Evolutionary conservation across 2,888 invertebrate genomes (phyloP), one percentile per base, ranked within the genome.

Genomic region (Laspeyria flexula): DNA sequence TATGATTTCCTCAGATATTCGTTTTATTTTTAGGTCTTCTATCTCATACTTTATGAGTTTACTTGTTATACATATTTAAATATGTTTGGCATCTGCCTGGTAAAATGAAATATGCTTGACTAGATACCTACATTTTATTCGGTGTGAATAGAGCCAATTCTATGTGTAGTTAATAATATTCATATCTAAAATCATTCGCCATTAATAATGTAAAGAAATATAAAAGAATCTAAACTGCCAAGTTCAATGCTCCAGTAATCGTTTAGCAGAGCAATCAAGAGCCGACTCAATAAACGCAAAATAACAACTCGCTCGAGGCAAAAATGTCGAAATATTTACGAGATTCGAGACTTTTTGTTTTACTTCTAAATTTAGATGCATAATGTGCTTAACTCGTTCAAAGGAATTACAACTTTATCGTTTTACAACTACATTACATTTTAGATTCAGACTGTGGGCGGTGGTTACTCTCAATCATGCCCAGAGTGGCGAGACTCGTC

Each of bases 291-390:
- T 83, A 85, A 86, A 84, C 79, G 82, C 81, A 81, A 85, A 85
- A 85, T 81, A 86, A 86, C 83, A 73, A 82, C 72, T 79, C 65
- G 83, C 80, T 74, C 61, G 76, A 73, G 73, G 85, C 82, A 77
- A 83, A 85, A 83, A 85, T 85, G 83, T 81, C 81, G 83, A 86
- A 88, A 85, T 86, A 79, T 87, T 88, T 85, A 88, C 81, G 79
- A 84, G 83, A 76, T 77, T 73, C 65, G 60, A 78, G 73, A 77
- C 80, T 83, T 88, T 87, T 86, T 85, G 81, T 80, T 82, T 82
- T 73, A 71, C 60, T 73, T 72, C 77, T 80, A 80, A 79, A 83
- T 83, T 82, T 78, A 79, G 75, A 66, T 65, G 59, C 58, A 61
- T 71, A 75, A 75, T 73, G 65, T 75, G 73, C 71, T 53, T 72